Base-by-base conservation (phyloP, 2,888 invertebrate genomes). In the Machimus rusticus region DNA sequence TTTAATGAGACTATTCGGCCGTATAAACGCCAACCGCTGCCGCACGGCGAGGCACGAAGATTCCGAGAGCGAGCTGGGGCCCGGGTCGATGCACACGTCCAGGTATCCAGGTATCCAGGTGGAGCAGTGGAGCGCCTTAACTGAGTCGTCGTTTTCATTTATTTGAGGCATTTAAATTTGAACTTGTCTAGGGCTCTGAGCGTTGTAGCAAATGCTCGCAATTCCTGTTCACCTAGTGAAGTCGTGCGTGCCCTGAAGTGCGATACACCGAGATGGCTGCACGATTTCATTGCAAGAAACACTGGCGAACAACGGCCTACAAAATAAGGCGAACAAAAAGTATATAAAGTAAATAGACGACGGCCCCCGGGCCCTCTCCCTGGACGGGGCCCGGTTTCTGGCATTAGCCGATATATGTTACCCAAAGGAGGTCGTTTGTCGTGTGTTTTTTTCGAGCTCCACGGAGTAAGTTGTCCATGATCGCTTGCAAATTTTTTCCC, bases 171-270 rank as follows among this genome's bases (percentile, higher is more conserved):
- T 81, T 51, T 81, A 81, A 81, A 81, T 81, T 81, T 81, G 81
- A 81, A 81, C 55, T 81, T 81, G 81, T 51, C 81, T 81, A 81
- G 84, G 84, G 66, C 84, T 66, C 19, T 37, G 84, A 66, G 84
- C 74, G 84, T 19, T 84, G 84, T 84, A 39, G 39, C 23, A 66
- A 66, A 84, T 84, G 66, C 84, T 84, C 84, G 84, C 74, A 84
- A 84, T 84, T 84, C 84, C 84, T 84, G 84, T 84, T 84, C 84
- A 86, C 46, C 74, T 57, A 89, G 88, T 89, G 88, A 89, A 89
- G 89, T 90, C 90, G 90, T 90, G 90, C 90, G 90, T 90, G 90
- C 90, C 90, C 90, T 89, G 89, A 89, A 90, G 90, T 90, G 89
- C 89, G 90, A 89, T 90, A 89, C 89, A 90, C 89, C 89, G 89